Conservation (phyloP, 2,888 invertebrate species). For the Hydrotaea diabolus region DNA sequence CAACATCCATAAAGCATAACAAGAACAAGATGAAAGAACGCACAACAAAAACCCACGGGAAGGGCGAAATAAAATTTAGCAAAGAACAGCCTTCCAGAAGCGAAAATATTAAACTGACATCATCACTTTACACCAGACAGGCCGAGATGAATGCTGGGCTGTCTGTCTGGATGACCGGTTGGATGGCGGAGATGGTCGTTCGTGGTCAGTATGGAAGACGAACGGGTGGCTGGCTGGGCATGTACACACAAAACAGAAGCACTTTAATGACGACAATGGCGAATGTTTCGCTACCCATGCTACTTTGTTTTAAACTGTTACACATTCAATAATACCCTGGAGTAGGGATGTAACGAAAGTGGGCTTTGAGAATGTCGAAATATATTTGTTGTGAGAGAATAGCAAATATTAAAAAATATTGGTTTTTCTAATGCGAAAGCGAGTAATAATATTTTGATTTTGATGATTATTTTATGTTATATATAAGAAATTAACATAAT, state of each 20-base stretch:
- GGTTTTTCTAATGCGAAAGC: too few relatives aligned
- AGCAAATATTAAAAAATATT: too few relatives aligned
- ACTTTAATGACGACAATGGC: background rate
- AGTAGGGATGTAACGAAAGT: too few relatives aligned
- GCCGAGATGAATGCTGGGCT: background rate
- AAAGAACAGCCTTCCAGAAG: background rate
- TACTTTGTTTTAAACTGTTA: slow-evolving; percentile 19
- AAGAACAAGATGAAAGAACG: slow-evolving; percentile 3
- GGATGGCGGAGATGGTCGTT: background rate
- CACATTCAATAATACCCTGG: slow-evolving; percentile 7
- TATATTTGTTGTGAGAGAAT: too few relatives aligned
- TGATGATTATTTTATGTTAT: too few relatives aligned
- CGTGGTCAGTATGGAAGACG: background rate
- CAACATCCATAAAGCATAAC: slow-evolving; percentile 21
- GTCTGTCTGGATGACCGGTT: background rate
- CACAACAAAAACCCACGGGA: background rate
- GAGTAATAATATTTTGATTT: too few relatives aligned
- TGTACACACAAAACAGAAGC: slow-evolving; percentile 9
- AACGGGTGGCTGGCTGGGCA: background rate
- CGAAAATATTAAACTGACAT: slow-evolving; percentile 29
- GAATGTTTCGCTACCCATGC: slow-evolving; percentile 25
- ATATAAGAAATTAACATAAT: too few relatives aligned
- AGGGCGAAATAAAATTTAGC: background rate
- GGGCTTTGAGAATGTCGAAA: too few relatives aligned
- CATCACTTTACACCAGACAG: slow-evolving; percentile 13